phyloP scores from a whole-genome alignment of 2,888 invertebrate genomes.

The Mylabris sibirica region DNA sequence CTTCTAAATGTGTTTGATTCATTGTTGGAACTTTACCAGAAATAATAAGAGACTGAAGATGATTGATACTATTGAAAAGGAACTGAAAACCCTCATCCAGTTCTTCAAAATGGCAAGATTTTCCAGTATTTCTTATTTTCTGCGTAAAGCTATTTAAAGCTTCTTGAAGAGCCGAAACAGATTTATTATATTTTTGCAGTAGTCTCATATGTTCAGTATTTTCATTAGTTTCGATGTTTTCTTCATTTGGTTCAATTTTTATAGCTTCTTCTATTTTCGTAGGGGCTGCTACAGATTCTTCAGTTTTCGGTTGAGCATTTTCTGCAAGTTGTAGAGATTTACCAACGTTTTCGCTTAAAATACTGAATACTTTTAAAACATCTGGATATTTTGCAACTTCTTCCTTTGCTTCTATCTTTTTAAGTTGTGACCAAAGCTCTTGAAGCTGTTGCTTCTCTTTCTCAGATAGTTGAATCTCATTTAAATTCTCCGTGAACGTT shows the following conservation, averaged over 20 bases:
- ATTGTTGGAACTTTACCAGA: neutral
- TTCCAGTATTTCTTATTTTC: neutral
- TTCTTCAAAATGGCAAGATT: conserved; percentile 11
- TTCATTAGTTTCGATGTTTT: neutral
- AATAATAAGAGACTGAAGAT: neutral
- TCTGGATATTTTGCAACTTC: neutral
- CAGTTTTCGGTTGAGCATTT: neutral
- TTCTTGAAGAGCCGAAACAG: neutral
- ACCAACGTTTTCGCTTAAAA: neutral
- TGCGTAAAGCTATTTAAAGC: neutral
- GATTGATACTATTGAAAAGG: conserved; percentile 17
- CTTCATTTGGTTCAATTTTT: no score
- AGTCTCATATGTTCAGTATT: neutral
- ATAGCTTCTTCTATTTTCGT: neutral
- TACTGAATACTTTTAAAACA: neutral
- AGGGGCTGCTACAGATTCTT: neutral
- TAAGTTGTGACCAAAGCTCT: neutral
- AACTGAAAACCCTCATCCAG: conserved; percentile 29
- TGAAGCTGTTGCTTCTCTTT: neutral
- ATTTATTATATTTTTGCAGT: neutral
- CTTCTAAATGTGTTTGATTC: neutral
- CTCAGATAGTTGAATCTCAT: neutral
- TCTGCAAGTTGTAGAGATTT: neutral
- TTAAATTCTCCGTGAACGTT: neutral
- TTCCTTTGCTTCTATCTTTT: neutral